Evolutionary conservation across 1,140 invertebrate genomes (phyloP).

Genomic region (Sipha flava): DNA sequence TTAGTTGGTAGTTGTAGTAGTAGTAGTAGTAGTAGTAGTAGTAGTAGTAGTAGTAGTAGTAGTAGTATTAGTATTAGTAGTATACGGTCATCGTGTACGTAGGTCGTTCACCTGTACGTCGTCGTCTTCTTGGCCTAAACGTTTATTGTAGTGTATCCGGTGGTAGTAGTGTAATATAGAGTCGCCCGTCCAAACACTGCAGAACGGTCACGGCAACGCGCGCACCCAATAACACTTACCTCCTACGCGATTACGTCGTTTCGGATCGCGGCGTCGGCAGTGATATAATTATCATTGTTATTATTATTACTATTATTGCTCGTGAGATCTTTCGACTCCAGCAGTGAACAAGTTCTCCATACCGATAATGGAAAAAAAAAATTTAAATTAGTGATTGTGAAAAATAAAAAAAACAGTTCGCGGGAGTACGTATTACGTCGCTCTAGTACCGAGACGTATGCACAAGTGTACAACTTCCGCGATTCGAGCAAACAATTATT

Average conservation of each 20-base stretch:
- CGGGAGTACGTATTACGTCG: too few relatives aligned
- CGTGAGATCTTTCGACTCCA: neutral
- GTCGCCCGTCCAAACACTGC: neutral
- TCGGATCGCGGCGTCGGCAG: neutral
- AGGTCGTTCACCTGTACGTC: neutral
- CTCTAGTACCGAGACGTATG: too few relatives aligned
- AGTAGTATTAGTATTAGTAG: neutral
- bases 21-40: neutral
- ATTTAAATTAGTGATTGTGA: neutral
- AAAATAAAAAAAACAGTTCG: neutral
- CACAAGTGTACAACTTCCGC: too few relatives aligned
- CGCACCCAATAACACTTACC: neutral
- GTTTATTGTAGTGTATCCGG: neutral
- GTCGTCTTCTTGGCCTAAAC: neutral
- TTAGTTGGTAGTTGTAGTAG: too few relatives aligned
- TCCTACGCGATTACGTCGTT: neutral
- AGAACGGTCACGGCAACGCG: conserved; percentile 6
- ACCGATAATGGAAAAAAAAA: neutral
- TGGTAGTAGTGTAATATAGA: neutral
- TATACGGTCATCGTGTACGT: neutral
- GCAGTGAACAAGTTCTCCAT: too few relatives aligned
- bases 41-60: neutral
- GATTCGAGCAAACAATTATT: too few relatives aligned
- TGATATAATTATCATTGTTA: neutral
- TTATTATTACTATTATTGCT: neutral